Evolutionary conservation across 2,113 vertebrate genomes (phyloP), one percentile per base, ranked within the genome.

Genomic region (Cheirogaleus medius): DNA sequence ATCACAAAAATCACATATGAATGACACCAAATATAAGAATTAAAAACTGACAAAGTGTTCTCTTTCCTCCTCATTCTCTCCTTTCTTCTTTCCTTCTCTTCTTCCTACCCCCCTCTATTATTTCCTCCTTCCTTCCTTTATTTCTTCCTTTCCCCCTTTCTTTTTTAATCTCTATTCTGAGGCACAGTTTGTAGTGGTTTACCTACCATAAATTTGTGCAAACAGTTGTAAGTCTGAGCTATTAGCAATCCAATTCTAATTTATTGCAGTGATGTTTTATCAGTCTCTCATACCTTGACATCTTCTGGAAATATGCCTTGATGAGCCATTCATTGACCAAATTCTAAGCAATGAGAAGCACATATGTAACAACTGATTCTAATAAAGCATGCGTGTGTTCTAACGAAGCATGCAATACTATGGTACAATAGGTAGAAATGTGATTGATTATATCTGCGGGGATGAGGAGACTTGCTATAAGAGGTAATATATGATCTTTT

Each of bases 1-100:
- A 64, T 20, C n/a, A 82, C n/a, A 9, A 89, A 96, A 96, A 80
- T 89, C 85, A 87, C 58, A 69, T 85, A 69, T 27, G 17, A 86
- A 54, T 60, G 42, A 78, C 27, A 73, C 11, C 63, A 83, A 90
- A 78, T 37, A 60, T 6, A 78, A 80, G 69, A 56, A 77, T 74
- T 68, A 85, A 92, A 87, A 91, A 80, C 47, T 88, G 23, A 74
- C 54, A 88, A 21, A 39, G 18, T 3, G 23, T 83, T 84, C 37
- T 60, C 25, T 68, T 49, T 20, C 1, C 1, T 13, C 32, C 23
- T 63, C 39, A 21, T 82, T 42, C 37, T 71, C 17, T 42, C 29
- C 29, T 56, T 68, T 8, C 3, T 25, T 73, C 4, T 58, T 6
- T 78, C 49, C 3, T 29, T 71, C 39, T 9, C 14, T 91, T 13